Evolutionary conservation across 1,140 invertebrate genomes (phyloP), one percentile per base, ranked within the genome.

Genomic region (Panagrolaimus sp.): DNA sequence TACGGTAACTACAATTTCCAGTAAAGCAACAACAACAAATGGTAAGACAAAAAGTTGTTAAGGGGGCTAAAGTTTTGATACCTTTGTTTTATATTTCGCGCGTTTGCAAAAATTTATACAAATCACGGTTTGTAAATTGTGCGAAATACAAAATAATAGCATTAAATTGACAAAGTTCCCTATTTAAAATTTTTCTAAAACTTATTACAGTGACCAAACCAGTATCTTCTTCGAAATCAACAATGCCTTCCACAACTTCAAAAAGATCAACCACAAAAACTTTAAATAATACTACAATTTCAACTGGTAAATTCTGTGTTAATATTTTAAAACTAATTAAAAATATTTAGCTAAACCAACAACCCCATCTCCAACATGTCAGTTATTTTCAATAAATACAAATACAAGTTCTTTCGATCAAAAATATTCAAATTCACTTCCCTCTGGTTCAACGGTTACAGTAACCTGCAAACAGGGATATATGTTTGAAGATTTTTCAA

Each of bases 391-490:
- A 58, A 58, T 58, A 1, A 58, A 58, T 17, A n/a, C 15, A n/a
- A 58, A 58, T 21, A 58, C 52, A 1, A 28, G 21, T 58, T 21
- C 15, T n/a, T 58, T 58, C 17, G 52, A 21, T 21, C 10, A 21
- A 12, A 58, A 58, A 26, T 58, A 58, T 14, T 21, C 52, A 17
- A 26, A 21, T 3, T 26, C 52, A 14, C 14, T 58, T 28, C 8
- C 17, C 14, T 12, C 15, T 3, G 52, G 17, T 10, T 58, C 52
- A 3, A 58, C 52, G 2, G 52, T 58, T 4, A 58, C 52, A 1
- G 52, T 58, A 58, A 58, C 52, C 1, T 58, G 52, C 21, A 58
- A 58, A 21, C 21, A 28, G 12, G 52, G 52, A 21, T 58, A 58
- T 28, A 58, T 58, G 52, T 58, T 58, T 28, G 21, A 21, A 2